Evolutionary conservation across 2,888 invertebrate genomes (phyloP).

Genomic region (Beris morrisii): DNA sequence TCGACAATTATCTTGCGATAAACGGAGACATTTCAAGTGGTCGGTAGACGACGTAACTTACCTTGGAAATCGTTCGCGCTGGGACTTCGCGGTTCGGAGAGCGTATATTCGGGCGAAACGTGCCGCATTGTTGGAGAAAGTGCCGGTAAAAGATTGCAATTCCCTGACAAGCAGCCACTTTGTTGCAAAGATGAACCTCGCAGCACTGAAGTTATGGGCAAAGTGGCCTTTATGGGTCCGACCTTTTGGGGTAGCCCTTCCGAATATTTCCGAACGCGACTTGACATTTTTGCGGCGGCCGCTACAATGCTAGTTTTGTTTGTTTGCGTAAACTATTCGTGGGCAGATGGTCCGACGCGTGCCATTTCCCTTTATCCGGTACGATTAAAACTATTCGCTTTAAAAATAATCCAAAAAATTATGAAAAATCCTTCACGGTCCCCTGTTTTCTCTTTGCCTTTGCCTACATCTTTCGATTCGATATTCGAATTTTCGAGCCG

Average conservation of each 20-base stretch:
- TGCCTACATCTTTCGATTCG: constrained; percentile 20
- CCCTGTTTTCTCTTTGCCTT: constrained; percentile 15
- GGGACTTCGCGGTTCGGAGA: constrained; percentile 73
- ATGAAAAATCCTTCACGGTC: constrained; percentile 21
- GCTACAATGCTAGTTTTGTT: not conserved
- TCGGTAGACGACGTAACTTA: constrained; percentile 45
- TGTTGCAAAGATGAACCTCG: constrained; percentile 52
- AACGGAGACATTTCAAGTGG: not conserved
- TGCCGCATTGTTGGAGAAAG: constrained; percentile 61
- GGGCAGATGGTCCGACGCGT: constrained; percentile 1
- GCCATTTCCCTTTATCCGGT: constrained; percentile 16
- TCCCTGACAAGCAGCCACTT: constrained; percentile 46
- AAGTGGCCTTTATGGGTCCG: constrained; percentile 75
- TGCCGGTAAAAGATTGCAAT: constrained; percentile 41
- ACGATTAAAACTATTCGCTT: constrained; percentile 1
- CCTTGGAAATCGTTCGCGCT: constrained; percentile 74
- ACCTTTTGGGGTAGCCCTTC: constrained; percentile 58
- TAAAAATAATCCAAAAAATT: constrained; percentile 30
- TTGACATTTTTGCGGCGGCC: constrained; percentile 57
- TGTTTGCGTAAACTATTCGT: not conserved
- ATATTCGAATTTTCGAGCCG: constrained; percentile 24
- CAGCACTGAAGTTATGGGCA: constrained; percentile 74
- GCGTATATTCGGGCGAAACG: constrained; percentile 69
- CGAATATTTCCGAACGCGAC: constrained; percentile 68
- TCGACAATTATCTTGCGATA: not conserved